These are phyloP conservation scores for Thamnophis sirtalis DNA, from an alignment of 2,113 vertebrate genomes.

Conservation along the genomic window DNA sequence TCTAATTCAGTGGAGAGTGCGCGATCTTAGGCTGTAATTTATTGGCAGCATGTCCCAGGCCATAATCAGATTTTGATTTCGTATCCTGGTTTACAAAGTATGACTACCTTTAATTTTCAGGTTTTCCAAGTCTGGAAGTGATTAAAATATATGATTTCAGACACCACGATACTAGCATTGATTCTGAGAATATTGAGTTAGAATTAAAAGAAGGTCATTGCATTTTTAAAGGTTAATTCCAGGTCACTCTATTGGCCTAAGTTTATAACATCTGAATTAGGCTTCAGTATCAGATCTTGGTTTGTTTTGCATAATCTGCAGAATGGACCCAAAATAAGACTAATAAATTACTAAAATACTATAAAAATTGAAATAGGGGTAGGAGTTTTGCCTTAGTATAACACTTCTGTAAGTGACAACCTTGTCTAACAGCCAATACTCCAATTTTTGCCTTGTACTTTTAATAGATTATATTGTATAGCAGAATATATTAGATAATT, in stretches of 20 bases:
- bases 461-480: background rate
- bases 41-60: background rate
- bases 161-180: background rate
- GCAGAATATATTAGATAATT: slow-evolving; percentile 3
- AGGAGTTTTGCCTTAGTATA: background rate
- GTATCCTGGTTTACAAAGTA: background rate
- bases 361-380: background rate
- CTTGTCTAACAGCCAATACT: background rate
- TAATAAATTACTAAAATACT: background rate
- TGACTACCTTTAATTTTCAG: background rate
- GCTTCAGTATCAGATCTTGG: background rate
- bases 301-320: background rate
- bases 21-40: background rate
- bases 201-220: background rate
- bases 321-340: background rate
- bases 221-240: background rate
- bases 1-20: background rate
- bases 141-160: background rate
- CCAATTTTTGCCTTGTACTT: background rate
- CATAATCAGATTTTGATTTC: background rate
- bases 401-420: background rate
- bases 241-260: no score
- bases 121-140: background rate
- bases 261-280: background rate
- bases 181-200: background rate